Base-by-base conservation (phyloP, 2,797 vertebrate genomes). In the Neomorphus geoffroyi region DNA sequence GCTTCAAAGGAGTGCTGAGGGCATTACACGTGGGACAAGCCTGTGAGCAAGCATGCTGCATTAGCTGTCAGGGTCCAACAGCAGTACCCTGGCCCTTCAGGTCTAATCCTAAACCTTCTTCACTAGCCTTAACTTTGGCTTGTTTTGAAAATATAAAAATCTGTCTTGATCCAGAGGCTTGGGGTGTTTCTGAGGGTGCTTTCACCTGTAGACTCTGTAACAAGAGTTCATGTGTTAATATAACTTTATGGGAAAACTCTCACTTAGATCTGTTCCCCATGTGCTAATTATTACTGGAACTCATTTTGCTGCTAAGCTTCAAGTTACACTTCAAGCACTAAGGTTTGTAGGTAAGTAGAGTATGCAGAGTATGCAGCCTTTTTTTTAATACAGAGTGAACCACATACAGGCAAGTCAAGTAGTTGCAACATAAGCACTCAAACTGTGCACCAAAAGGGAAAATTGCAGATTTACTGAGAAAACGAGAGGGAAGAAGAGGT, bases 11-110 rank as follows among this genome's bases (percentile, higher is more conserved):
- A 5, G 46, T 26, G 51, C 27, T 0, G 4, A 32, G 41, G 2
- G 2, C 35, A 30, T 11, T 0, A 0, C 21, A 26, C 0, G 0
- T 22, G 79, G 61, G 41, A 41, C 18, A 3, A 0, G 15, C 17
- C 53, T 43, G 22, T 2, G 3, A 80, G 54, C 56, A 62, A 48
- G 7, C 30, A 6, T 6, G 2, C 35, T 33, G 21, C 3, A 2
- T 30, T 50, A 50, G 69, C 26, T 65, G 45, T 14, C 45, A 51
- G 24, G 33, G 41, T 84, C 35, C 28, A 13, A 28, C 9, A 21
- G 51, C 35, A 81, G 41, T 35, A 62, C 6, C 22, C 11, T 18
- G 17, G 41, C 26, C 32, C 30, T 65, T 21, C 23, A 46, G 53
- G 43, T 79, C 72, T n/a, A 62, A 67, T 22, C 50, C n/a, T 66